A percentile compares a stretch with the other conserved stretches of the same genome.
phyloP scores from a whole-genome alignment of 2,797 vertebrate species.

The Propithecus perrieri region DNA sequence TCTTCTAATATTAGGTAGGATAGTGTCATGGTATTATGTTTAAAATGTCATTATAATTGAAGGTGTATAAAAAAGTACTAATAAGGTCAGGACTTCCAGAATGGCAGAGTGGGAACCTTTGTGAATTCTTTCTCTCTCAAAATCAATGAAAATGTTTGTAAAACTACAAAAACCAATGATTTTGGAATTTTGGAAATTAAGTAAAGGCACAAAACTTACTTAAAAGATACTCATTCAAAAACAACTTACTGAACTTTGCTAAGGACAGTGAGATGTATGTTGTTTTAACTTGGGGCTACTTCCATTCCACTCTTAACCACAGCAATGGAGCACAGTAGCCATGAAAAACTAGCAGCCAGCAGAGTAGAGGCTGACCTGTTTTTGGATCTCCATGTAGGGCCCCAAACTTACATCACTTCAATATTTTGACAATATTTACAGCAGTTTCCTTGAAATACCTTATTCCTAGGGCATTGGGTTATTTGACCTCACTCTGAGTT shows the following conservation, averaged over 20 bases:
- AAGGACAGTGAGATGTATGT: not conserved
- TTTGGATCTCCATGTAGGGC: not conserved
- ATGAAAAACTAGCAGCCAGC: not conserved
- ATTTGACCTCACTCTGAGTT: conserved; percentile 39
- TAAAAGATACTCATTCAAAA: not conserved
- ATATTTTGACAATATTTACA: not conserved
- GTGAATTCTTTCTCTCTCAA: not conserved
- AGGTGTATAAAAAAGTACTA: not conserved
- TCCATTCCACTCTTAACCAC: not conserved
- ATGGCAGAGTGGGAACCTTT: not conserved
- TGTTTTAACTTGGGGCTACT: not conserved
- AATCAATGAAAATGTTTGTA: not conserved
- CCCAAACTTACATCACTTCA: not conserved
- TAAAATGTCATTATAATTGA: not conserved
- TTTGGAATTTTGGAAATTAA: not conserved
- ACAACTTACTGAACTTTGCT: not conserved
- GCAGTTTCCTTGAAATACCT: not conserved
- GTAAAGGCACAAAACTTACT: not conserved
- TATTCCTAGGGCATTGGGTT: not conserved
- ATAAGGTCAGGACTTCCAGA: not conserved
- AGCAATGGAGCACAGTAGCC: not conserved
- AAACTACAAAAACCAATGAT: not conserved
- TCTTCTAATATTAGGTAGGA: not conserved
- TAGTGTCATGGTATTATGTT: not conserved
- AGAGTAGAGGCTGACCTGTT: not conserved